These are phyloP conservation scores for Myrmecophaga tridactyla DNA, from an alignment of 2,113 vertebrate genomes.

Conservation along the genomic window DNA sequence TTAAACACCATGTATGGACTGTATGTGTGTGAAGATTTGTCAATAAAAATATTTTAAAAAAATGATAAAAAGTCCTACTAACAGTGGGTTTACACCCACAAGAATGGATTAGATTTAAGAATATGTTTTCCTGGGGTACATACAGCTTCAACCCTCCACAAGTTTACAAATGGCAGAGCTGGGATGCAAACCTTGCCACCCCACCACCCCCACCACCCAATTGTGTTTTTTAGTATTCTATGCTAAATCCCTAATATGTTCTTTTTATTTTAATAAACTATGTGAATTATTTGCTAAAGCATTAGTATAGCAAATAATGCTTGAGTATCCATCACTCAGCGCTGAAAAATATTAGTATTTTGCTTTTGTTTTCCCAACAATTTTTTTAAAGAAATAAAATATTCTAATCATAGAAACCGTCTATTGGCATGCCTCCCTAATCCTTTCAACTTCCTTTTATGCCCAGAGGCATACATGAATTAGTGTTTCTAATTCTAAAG, in stretches of 20 bases:
- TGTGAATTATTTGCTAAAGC: too few species aligned
- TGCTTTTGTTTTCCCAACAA: not conserved
- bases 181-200: not conserved
- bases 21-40: too few species aligned
- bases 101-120: too few species aligned
- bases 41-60: too few species aligned
- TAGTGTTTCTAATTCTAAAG: not conserved
- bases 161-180: not conserved
- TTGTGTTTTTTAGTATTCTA: not conserved
- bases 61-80: too few species aligned
- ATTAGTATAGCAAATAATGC: not conserved
- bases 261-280: not conserved
- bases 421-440: not conserved
- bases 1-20: too few species aligned
- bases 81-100: too few species aligned
- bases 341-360: not conserved
- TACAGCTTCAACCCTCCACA: too few species aligned
- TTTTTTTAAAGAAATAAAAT: not conserved
- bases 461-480: not conserved
- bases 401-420: not conserved
- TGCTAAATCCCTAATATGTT: not conserved
- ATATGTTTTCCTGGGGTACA: too few species aligned
- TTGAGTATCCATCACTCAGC: not conserved
- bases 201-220: not conserved
- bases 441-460: not conserved